Evolutionary conservation across 2,888 invertebrate species (phyloP).

Genomic region (Athalia cordata): DNA sequence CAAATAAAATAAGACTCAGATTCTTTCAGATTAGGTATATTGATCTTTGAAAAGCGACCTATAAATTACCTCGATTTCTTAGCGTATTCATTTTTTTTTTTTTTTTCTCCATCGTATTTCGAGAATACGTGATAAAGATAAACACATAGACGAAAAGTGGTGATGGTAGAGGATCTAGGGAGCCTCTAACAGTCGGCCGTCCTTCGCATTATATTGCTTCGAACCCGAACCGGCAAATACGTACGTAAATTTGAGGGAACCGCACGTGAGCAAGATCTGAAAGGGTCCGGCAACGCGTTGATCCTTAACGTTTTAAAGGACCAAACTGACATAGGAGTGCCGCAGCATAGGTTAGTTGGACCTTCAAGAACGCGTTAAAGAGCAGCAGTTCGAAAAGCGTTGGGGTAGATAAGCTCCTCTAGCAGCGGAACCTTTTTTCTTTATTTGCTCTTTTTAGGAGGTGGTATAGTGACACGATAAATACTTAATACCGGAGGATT

Average conservation of each 20-base stretch:
- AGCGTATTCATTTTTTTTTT: too few relatives aligned
- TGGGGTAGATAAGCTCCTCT: constrained; percentile 36
- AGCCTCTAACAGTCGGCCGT: constrained; percentile 14
- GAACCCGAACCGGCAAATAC: constrained; percentile 13
- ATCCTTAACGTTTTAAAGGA: constrained; percentile 39
- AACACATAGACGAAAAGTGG: too few relatives aligned
- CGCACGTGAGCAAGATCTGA: constrained; percentile 37
- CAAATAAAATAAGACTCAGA: too few relatives aligned
- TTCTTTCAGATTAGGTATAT: too few relatives aligned
- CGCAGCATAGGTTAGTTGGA: not conserved
- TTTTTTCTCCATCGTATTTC: too few relatives aligned
- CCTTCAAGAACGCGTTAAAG: constrained; percentile 27
- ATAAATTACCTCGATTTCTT: too few relatives aligned
- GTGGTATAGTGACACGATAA: constrained; percentile 32
- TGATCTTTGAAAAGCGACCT: too few relatives aligned
- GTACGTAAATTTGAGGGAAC: constrained; percentile 39
- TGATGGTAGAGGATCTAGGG: not conserved
- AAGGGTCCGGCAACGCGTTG: constrained; percentile 29
- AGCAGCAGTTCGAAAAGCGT: constrained; percentile 15
- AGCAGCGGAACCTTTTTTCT: constrained; percentile 35
- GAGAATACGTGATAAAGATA: too few relatives aligned
- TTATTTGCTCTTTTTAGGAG: constrained; percentile 37
- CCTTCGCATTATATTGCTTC: constrained; percentile 33
- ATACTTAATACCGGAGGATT: constrained; percentile 26
- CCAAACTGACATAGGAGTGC: constrained; percentile 35